Evolutionary conservation across 1,140 invertebrate genomes (phyloP), one percentile per base, ranked within the genome.

Genomic region (Bombus balteatus): DNA sequence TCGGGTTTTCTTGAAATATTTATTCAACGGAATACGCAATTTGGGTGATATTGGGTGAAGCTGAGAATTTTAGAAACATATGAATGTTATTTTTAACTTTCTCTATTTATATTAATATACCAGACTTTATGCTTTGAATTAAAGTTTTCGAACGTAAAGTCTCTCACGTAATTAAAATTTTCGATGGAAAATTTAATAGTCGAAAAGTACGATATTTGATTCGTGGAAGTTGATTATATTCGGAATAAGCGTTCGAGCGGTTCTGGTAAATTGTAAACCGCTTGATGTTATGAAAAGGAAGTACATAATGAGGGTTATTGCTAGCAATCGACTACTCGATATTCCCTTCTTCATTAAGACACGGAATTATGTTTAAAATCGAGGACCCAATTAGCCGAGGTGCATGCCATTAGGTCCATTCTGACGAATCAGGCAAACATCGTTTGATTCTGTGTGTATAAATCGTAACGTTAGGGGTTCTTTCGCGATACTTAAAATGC

Each of bases 271-370:
- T 81, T 41, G 37, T 39, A 39, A 72, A 43, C n/a, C 62, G 37
- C 32, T 34, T 18, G 18, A 62, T 62, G 2, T 22, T n/a, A 41
- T 25, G n/a, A 62, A 39, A 74, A 43, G 32, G 9, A 75, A 13
- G 25, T 13, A 65, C 74, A 65, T 65, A 75, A 81, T 72, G 53
- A 74, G 37, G 47, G n/a, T 62, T 74, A 62, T 82, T 75, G 71
- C 39, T 13, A n/a, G 39, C 80, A 75, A 82, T 82, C 25, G 57
- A 12, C 57, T 59, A 25, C 57, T 77, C 75, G 53, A 41, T 77
- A 77, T 77, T 12, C 59, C 28, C 9, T n/a, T 39, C 28, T 15
- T n/a, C 41, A 47, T 32, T 41, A 59, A 82, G 32, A 65, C 32
- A 22, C 39, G 13, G 22, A 65, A 75, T 82, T 82, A 82, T 37